Evolutionary conservation across 64 coral and sea anemone genomes (phyloP), one percentile per base, ranked within the genome.

Genomic region (Montipora sp.): DNA sequence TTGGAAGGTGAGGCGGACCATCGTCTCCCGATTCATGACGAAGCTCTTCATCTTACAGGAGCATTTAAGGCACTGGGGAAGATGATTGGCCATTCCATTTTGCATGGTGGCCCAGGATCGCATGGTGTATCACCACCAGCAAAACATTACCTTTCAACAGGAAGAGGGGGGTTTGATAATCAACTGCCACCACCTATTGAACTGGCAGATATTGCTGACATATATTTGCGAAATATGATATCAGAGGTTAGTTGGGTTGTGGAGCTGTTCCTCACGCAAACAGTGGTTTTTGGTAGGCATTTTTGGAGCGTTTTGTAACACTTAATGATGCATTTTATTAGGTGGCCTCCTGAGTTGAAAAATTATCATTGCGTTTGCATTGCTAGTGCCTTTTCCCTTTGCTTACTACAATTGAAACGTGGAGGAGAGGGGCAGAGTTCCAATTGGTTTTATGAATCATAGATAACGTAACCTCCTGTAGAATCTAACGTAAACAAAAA

Each of bases 71-170:
- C 82, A 51, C 9, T 92, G 16, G 90, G 90, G 19, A 92, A 65
- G 36, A 92, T 92, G 74, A 77, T 92, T 20, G 76, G 82, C 44
- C 91, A 93, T 14, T 92, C 90, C 22, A 47, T 85, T 20, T 48
- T 92, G n/a, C 90, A 92, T 92, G 90, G 90, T 16, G 90, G 80
- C 3, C 80, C 90, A 77, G 74, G 74, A 23, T 8, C 87, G 12
- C 48, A 93, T 87, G 91, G 75, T 12, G 5, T 93, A 53, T 93
- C 83, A 50, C 74, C 57, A 15, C 76, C 83, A 76, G 60, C 73
- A 8, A 87, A 87, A 68, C 75, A 74, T 44, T 93, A 87, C 65
- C 24, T 87, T 9, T 69, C 73, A 36, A 86, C 74, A 23, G 91
- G 77, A 78, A 21, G 18, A 57, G 36, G 36, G 36, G 36, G 36